phyloP scores from a whole-genome alignment of 2,888 invertebrate species.

The Brenthis ino region DNA sequence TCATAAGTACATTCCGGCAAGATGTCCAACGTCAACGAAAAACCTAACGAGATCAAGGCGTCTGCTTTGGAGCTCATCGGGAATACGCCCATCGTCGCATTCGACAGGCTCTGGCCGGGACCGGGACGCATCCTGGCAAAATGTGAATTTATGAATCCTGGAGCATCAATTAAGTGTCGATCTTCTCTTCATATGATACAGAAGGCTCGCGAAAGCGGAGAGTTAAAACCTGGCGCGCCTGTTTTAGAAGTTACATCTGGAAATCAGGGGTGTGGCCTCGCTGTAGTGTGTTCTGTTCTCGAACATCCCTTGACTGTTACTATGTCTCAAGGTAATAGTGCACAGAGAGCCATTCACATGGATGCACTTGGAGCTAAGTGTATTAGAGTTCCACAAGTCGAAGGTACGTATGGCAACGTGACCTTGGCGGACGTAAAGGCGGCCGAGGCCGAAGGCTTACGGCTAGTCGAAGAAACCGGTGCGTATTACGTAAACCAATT shows the following conservation, averaged over 20 bases:
- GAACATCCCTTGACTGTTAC: slow-evolving; percentile 69
- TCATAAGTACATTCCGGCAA: slow-evolving; percentile 31
- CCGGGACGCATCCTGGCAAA: slow-evolving; percentile 72
- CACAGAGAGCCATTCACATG: slow-evolving; percentile 73
- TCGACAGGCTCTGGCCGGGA: slow-evolving; percentile 68
- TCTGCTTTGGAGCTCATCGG: slow-evolving; percentile 75
- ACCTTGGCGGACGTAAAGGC: slow-evolving; percentile 67
- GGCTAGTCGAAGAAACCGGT: slow-evolving; percentile 57
- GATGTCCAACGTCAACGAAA: slow-evolving; percentile 43
- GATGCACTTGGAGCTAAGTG: slow-evolving; percentile 74
- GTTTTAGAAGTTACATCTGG: slow-evolving; percentile 74
- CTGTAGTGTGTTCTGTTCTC: slow-evolving; percentile 71
- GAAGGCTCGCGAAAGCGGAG: slow-evolving; percentile 57
- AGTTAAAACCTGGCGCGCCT: slow-evolving; percentile 60
- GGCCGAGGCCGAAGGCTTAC: slow-evolving; percentile 63
- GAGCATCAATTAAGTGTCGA: slow-evolving; percentile 72
- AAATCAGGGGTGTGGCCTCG: slow-evolving; percentile 74
- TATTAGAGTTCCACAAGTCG: slow-evolving; percentile 71
- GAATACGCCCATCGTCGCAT: slow-evolving; percentile 70
- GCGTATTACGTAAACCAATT: slow-evolving; percentile 74
- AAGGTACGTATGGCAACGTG: slow-evolving; percentile 73
- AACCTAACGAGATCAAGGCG: slow-evolving; percentile 63
- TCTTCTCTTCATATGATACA: slow-evolving; percentile 70
- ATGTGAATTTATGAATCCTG: slow-evolving; percentile 78
- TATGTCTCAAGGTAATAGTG: slow-evolving; percentile 75